Conservation (phyloP, 2,797 vertebrate species). For the Aplochiton taeniatus region DNA sequence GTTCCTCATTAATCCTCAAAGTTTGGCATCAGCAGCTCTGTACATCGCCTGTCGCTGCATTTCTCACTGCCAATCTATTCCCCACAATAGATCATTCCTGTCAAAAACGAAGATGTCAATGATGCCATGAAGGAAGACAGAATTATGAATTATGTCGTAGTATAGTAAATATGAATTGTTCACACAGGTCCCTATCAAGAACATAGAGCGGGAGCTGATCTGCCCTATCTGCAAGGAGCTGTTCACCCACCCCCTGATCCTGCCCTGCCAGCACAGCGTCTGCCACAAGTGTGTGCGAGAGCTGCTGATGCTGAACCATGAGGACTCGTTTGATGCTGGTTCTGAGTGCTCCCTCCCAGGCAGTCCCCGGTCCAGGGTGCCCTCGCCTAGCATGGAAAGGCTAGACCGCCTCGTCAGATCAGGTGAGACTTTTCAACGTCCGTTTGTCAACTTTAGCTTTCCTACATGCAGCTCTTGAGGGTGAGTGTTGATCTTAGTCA, state of each 20-base stretch:
- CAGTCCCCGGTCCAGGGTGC: constrained; percentile 85
- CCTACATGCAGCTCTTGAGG: background rate
- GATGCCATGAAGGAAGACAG: too few species aligned
- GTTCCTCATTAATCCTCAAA: too few species aligned
- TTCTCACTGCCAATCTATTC: too few species aligned
- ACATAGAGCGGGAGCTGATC: constrained; percentile 95
- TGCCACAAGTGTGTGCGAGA: constrained; percentile 97
- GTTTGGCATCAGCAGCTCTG: too few species aligned
- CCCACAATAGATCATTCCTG: too few species aligned
- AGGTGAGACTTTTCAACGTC: constrained; percentile 80
- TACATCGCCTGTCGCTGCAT: too few species aligned
- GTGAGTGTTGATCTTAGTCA: background rate
- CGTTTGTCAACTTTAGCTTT: background rate
- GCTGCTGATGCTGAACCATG: constrained; percentile 85
- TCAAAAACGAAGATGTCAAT: too few species aligned
- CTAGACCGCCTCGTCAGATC: constrained; percentile 89
- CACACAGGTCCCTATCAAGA: constrained; percentile 89
- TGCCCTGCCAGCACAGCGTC: constrained; percentile 96
- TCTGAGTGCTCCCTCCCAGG: constrained; percentile 92
- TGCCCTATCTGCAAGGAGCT: constrained; percentile 97
- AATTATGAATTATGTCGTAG: too few species aligned
- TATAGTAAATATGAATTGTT: background rate
- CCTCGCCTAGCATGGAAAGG: constrained; percentile 90
- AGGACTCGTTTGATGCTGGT: constrained; percentile 88
- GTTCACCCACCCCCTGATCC: constrained; percentile 93